These are phyloP conservation scores for Magallana gigas DNA, from an alignment of 1,140 invertebrate genomes.

Conservation along the genomic window DNA sequence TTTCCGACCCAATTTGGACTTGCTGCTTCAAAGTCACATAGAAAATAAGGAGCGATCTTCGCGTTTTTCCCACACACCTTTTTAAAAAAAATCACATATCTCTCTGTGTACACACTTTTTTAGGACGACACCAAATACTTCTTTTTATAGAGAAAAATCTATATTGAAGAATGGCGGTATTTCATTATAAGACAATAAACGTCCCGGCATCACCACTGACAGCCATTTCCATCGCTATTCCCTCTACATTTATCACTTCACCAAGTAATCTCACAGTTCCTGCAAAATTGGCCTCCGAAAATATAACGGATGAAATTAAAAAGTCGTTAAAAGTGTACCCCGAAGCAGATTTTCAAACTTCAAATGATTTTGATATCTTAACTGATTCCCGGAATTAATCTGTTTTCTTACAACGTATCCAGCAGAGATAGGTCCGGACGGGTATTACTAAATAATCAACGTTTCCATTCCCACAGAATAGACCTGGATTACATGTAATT, in stretches of 20 bases:
- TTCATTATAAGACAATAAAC: slow-evolving; percentile 27
- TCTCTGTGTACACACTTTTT: slow-evolving; percentile 1
- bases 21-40: background rate
- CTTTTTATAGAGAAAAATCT: slow-evolving; percentile 38
- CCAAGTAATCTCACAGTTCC: slow-evolving; percentile 15
- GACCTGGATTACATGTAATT: slow-evolving; percentile 6
- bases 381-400: background rate
- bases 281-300: slow-evolving; percentile 31
- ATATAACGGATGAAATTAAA: slow-evolving; percentile 28
- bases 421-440: background rate
- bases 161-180: slow-evolving; percentile 27
- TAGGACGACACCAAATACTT: slow-evolving; percentile 33
- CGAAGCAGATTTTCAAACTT: slow-evolving; percentile 30
- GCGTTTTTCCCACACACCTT: slow-evolving; percentile 35
- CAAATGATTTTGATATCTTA: slow-evolving; percentile 38
- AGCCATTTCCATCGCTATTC: slow-evolving; percentile 11
- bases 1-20: background rate
- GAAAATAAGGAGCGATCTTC: slow-evolving; percentile 5
- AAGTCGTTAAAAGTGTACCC: slow-evolving; percentile 29
- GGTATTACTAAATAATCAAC: background rate
- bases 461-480: background rate
- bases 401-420: slow-evolving; percentile 14
- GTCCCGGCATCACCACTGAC: background rate
- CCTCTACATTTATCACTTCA: slow-evolving; percentile 27
- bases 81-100: background rate